These are phyloP conservation scores for Bellardia bayeri DNA, from an alignment of 2,888 invertebrate genomes.

Conservation along the genomic window DNA sequence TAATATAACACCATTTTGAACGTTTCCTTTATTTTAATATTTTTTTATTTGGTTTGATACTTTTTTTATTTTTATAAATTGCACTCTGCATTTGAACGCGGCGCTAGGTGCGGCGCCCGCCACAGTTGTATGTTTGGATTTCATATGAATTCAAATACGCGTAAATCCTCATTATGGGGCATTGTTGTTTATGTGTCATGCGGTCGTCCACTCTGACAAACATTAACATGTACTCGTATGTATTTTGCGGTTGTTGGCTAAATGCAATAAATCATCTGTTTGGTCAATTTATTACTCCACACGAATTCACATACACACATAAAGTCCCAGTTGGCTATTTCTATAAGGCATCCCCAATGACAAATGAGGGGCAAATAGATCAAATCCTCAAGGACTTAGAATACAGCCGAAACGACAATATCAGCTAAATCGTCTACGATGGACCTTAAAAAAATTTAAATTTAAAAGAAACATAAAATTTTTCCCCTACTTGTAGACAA, in stretches of 20 bases:
- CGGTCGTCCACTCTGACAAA: constrained; percentile 72
- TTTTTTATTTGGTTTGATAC: neutral
- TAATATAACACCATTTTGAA: constrained; percentile 40
- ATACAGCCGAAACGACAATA: no score
- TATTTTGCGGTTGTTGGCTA: constrained; percentile 68
- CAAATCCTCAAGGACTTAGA: no score
- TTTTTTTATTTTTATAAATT: constrained; percentile 56
- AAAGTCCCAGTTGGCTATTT: neutral
- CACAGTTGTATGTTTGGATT: constrained; percentile 80
- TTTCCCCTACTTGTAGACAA: no score
- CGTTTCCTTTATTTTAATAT: constrained; percentile 60
- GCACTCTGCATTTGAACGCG: constrained; percentile 75
- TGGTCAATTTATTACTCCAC: constrained; percentile 65
- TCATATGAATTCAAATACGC: constrained; percentile 71
- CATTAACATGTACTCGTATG: constrained; percentile 45
- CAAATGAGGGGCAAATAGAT: no score
- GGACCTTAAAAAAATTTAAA: no score
- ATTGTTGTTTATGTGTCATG: constrained; percentile 77
- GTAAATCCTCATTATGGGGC: constrained; percentile 80
- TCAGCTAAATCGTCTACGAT: no score
- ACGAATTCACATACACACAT: neutral
- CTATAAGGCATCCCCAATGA: no score
- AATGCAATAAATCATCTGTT: constrained; percentile 67
- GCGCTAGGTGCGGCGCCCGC: constrained; percentile 77
- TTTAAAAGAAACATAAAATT: no score